Evolutionary conservation across 1,140 invertebrate species (phyloP), one percentile per base, ranked within the genome.

Genomic region (Zophobas morio): DNA sequence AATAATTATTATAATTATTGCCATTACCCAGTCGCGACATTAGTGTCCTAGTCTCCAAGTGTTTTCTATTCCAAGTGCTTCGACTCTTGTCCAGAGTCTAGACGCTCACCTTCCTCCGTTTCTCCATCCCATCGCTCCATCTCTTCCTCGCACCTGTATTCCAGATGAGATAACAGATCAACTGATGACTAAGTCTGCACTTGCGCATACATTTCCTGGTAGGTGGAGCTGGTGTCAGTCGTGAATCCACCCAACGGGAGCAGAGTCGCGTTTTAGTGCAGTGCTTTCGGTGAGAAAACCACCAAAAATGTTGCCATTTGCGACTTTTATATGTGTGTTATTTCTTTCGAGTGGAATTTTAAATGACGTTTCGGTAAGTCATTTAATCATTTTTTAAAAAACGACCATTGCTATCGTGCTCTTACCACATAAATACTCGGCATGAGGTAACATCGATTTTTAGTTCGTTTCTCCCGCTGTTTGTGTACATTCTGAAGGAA

Each of bases 211-310:
- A 56, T 33, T 74, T 79, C 54, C 79, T 81, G 74, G 81, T 84
- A 84, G 84, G 84, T 84, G 84, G 84, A 83, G 84, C 84, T 83
- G 82, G 78, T 72, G 75, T 83, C 82, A 83, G 82, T 83, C 71
- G 75, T 76, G 77, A 78, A 82, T 82, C 80, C 81, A 84, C 82
- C 83, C 83, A 82, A 80, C 78, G 78, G 78, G 74, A 81, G 76
- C 60, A 73, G 75, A 83, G 79, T 83, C 74, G 78, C 73, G 80
- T 79, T 81, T 66, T 77, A 60, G 80, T 82, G 79, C 77, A 54
- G 81, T 76, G 81, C 63, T 60, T 79, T 74, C 79, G 74, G 77
- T 78, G 79, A 57, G 60, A 80, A 79, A 79, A 76, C 74, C 76
- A 81, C 76, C 75, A 66, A 83, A 80, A 83, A 84, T 84, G 83